These are phyloP conservation scores for Montipora sp. DNA, from an alignment of 64 coral and sea anemone species.

Conservation along the genomic window DNA sequence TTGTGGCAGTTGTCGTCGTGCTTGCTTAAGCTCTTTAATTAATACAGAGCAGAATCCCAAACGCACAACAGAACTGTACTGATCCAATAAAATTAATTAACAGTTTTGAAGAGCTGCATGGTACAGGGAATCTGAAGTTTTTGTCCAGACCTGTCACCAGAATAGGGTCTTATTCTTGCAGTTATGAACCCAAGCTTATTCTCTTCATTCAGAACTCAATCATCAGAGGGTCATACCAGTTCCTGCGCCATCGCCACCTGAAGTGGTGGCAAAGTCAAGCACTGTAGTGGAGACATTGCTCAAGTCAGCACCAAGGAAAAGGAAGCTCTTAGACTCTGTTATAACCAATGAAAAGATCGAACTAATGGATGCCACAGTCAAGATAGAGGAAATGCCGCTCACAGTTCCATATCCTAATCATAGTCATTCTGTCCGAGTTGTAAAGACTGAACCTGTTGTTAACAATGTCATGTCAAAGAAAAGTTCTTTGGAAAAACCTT, in stretches of 20 bases:
- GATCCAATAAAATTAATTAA: too few relatives aligned
- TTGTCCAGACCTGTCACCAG: too few relatives aligned
- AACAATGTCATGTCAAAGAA: slow-evolving; percentile 61
- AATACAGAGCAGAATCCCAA: too few relatives aligned
- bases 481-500: slow-evolving; percentile 48
- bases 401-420: slow-evolving; percentile 83
- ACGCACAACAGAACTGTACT: too few relatives aligned
- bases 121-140: too few relatives aligned
- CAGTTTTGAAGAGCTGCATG: too few relatives aligned
- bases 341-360: slow-evolving; percentile 81
- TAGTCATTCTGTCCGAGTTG: slow-evolving; percentile 4
- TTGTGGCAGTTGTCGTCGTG: too few relatives aligned
- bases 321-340: slow-evolving; percentile 34
- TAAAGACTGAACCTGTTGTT: slow-evolving; percentile 18
- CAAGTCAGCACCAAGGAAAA: slow-evolving; percentile 53
- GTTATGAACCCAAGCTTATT: neutral
- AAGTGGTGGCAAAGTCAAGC: slow-evolving; percentile 30
- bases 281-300: slow-evolving; percentile 68
- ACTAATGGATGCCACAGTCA: slow-evolving; percentile 78
- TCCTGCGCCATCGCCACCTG: slow-evolving; percentile 69
- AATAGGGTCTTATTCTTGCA: too few relatives aligned
- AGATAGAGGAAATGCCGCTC: slow-evolving; percentile 96
- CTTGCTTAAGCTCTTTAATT: too few relatives aligned
- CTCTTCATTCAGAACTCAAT: slow-evolving; percentile 61
- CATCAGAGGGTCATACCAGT: slow-evolving; percentile 76